Base-by-base conservation (phyloP, 2,797 vertebrate genomes). In the Aphelocoma californica region DNA sequence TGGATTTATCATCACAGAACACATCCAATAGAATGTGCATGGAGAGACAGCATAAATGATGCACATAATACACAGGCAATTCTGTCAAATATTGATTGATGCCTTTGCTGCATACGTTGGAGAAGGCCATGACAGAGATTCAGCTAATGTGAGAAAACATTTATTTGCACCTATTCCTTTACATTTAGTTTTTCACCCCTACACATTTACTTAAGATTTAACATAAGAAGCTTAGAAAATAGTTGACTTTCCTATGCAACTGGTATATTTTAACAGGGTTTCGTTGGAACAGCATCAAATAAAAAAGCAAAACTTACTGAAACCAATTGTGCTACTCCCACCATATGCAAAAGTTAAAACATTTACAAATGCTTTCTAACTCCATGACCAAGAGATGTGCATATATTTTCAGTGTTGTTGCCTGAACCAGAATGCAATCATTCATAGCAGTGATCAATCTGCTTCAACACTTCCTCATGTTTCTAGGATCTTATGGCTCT, bases 361-460 rank as follows among this genome's bases (percentile, higher is more conserved):
- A 32, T 54, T 80, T 87, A 80, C 28, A 38, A 84, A 73, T 38
- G 12, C 14, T 65, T 10, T 60, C 42, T 84, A 69, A 71, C 28
- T 44, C 23, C 3, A 7, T 34, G 44, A 58, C 31, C 26, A 75
- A 64, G 20, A 26, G 28, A 72, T 0, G 0, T 28, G 24, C 4
- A 8, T 14, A 5, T 29, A 54, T 83, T 86, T 86, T 88, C 80
- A 56, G 25, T 61, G 45, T 51, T 82, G 31, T 42, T 90, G 48
- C 29, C 53, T 81, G 36, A 90, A 75, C 36, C 34, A 66, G 58
- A 94, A 81, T 10, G 16, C 25, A 83, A 14, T 71, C 24, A 44
- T 51, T 86, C 44, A 42, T 18, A 77, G 12, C 5, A 67, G 12
- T 48, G 77, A 79, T 50, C 26, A 70, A 9, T 54, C 66, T 88